phyloP scores from a whole-genome alignment of 2,113 vertebrate species.

The Eudyptes chrysolophus region DNA sequence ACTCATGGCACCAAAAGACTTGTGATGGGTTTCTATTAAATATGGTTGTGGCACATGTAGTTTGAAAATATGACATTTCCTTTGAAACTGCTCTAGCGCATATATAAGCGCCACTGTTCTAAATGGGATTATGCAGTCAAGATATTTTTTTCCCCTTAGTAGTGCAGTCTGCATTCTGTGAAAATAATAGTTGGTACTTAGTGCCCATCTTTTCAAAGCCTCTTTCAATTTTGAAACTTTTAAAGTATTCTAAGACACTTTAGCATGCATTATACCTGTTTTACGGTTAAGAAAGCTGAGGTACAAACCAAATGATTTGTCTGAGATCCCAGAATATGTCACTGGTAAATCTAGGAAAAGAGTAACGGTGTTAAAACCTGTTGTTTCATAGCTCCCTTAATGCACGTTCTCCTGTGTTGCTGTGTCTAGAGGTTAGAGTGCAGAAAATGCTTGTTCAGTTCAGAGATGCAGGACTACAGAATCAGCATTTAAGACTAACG shows the following conservation, averaged over 20 bases:
- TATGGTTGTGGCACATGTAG: background rate
- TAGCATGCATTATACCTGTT: background rate
- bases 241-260: background rate
- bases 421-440: background rate
- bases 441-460: background rate
- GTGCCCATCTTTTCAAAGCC: background rate
- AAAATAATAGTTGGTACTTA: background rate
- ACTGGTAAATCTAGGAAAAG: background rate
- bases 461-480: background rate
- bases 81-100: background rate
- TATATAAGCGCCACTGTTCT: background rate
- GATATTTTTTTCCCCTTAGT: background rate
- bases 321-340: background rate
- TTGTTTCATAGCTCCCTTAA: background rate
- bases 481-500: background rate
- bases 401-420: background rate
- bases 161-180: background rate
- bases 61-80: background rate
- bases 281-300: background rate
- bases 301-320: background rate
- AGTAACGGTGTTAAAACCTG: background rate
- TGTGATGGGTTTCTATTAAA: background rate
- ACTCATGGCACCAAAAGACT: background rate
- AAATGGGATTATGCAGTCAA: background rate
- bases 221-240: background rate